Base-by-base conservation (phyloP, 2,797 vertebrate genomes). In the Hylomyscus alleni region DNA sequence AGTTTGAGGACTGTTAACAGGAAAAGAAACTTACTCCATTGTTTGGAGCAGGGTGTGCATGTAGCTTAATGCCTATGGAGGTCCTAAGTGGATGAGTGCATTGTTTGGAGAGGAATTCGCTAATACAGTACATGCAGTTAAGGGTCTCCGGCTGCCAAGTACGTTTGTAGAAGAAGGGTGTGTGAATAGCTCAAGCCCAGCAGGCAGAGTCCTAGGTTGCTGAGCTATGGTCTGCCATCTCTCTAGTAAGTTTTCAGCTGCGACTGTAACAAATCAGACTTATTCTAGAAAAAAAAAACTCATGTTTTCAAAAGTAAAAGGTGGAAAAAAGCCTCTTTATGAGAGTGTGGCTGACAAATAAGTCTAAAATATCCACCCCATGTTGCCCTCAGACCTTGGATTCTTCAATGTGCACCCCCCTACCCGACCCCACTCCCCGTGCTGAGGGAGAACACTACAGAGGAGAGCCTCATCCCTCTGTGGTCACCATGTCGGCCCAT, bases 211-310 rank as follows among this genome's bases (percentile, higher is more conserved):
- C 24, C 52, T 11, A 56, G 67, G 67, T 40, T 56, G 13, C 67
- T 72, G 17, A 72, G 22, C 14, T 52, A 29, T 10, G 37, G 12
- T 24, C 65, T 73, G 50, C 85, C 50, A 40, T 56, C 19, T 81
- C 44, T 89, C 50, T 44, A 37, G 15, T 24, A 13, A 26, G 31
- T 76, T 84, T 47, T 88, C 62, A 92, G 40, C 14, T 2, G 1
- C 24, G 54, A 14, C 24, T 62, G 84, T 75, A 93, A 77, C n/a
- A 24, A 67, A 29, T 26, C 0, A 1, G 56, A 72, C 54, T 52
- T 60, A 87, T 56, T 95, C 60, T 52, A 89, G n/a, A 67, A 94
- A 65, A 67, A 94, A 65, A 67, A 73, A 86, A 94, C 6, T 1
- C n/a, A 37, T 40, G 37, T 10, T 80, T 87, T 88, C 29, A 54